Conservation (phyloP, 2,113 vertebrate genomes). For the Callopanchax toddi region DNA sequence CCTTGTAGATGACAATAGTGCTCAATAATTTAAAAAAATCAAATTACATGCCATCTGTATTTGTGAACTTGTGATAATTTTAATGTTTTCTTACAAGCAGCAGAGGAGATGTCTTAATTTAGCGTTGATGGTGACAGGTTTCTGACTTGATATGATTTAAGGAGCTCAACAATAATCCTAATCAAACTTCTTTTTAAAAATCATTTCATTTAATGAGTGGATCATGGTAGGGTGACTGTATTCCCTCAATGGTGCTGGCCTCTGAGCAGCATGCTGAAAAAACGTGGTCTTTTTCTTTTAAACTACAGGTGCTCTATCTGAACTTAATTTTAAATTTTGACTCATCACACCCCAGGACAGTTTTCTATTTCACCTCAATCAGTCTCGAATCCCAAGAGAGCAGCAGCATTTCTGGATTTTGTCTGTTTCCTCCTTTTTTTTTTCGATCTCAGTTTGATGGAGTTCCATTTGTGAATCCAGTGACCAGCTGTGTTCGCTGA, state of each 20-base stretch:
- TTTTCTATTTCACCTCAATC: background rate
- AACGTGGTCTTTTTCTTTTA: background rate
- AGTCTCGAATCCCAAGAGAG: background rate
- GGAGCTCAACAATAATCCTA: too few relatives aligned
- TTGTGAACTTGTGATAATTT: too few relatives aligned
- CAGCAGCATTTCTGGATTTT: background rate
- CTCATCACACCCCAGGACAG: background rate
- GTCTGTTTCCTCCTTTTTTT: background rate
- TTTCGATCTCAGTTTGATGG: background rate
- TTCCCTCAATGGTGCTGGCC: background rate
- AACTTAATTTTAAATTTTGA: background rate
- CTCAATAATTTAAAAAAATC: too few relatives aligned
- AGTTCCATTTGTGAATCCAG: constrained; percentile 4
- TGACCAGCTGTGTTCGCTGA: background rate
- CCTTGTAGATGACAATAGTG: too few relatives aligned
- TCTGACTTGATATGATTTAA: too few relatives aligned
- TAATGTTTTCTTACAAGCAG: too few relatives aligned
- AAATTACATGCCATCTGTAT: too few relatives aligned
- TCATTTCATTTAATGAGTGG: too few relatives aligned
- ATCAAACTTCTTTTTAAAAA: too few relatives aligned
- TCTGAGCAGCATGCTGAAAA: background rate
- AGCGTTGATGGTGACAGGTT: too few relatives aligned
- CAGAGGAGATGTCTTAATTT: too few relatives aligned
- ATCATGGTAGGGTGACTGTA: too few relatives aligned
- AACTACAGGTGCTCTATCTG: background rate